A percentile compares a stretch with the other conserved stretches of the same genome.
These are phyloP conservation scores for Ctena decussata DNA, from an alignment of 2,888 invertebrate genomes.

Conservation along the genomic window DNA sequence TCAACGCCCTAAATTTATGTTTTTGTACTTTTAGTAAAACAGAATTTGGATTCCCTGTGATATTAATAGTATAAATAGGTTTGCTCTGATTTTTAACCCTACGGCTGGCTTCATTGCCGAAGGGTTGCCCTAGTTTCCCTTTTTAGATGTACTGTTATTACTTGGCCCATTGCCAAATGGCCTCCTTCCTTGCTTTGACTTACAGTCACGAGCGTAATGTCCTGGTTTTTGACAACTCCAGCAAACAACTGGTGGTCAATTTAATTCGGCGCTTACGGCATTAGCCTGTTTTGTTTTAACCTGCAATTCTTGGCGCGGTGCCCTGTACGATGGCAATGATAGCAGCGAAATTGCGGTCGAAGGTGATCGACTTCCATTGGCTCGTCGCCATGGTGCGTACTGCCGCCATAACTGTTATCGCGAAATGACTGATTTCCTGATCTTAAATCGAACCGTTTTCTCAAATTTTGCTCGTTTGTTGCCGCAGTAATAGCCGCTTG, in stretches of 20 bases:
- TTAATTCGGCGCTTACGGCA: background rate
- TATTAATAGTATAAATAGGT: background rate
- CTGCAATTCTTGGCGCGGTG: conserved; percentile 14
- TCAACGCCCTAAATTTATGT: conserved; percentile 32
- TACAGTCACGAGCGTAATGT: background rate
- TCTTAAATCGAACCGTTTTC: no score
- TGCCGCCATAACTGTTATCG: background rate
- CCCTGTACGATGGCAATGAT: conserved; percentile 2
- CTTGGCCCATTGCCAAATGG: background rate
- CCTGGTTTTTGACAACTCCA: background rate
- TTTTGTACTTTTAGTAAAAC: conserved; percentile 9
- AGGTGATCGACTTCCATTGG: conserved; percentile 42
- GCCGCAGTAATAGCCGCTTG: conserved; percentile 16
- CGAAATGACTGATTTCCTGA: no score
- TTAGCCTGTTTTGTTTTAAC: background rate
- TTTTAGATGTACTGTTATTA: background rate
- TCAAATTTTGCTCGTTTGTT: conserved; percentile 33
- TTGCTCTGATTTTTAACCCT: background rate
- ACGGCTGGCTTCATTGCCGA: background rate
- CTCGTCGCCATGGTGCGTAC: background rate
- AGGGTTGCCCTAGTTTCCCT: background rate
- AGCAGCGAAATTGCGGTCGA: background rate
- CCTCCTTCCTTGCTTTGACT: background rate
- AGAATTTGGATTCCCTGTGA: conserved; percentile 20
- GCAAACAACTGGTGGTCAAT: background rate